Percentiles rank a stretch among this genome's conserved stretches.
Evolutionary conservation across 2,797 vertebrate species (phyloP).

Genomic region (Nannoperca obscura): DNA sequence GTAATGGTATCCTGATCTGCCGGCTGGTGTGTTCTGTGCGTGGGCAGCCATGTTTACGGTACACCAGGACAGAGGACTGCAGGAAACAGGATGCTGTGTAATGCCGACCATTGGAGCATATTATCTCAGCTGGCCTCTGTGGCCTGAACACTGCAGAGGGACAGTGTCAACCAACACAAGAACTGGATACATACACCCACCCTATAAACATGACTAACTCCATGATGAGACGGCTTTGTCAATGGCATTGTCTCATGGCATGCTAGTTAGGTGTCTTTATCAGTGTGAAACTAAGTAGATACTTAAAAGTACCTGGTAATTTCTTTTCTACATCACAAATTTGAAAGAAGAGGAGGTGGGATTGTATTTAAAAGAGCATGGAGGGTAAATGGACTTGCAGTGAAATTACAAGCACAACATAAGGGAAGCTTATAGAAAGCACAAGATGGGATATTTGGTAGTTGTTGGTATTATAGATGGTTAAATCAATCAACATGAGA

Average conservation of each 20-base stretch:
- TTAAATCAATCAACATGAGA: constrained; percentile 27
- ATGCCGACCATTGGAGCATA: constrained; percentile 53
- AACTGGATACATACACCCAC: constrained; percentile 47
- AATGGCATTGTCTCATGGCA: constrained; percentile 54
- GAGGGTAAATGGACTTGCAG: constrained; percentile 36
- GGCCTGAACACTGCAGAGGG: constrained; percentile 61
- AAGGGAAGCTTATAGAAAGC: constrained; percentile 45
- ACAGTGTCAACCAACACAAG: constrained; percentile 54
- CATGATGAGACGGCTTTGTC: constrained; percentile 45
- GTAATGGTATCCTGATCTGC: constrained; percentile 86
- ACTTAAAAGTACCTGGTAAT: constrained; percentile 33
- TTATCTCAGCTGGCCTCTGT: constrained; percentile 76
- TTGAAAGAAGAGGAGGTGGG: constrained; percentile 22
- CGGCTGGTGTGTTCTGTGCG: constrained; percentile 75
- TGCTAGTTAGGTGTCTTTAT: constrained; percentile 61
- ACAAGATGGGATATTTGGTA: constrained; percentile 38
- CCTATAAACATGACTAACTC: constrained; percentile 48
- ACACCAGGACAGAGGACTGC: constrained; percentile 66
- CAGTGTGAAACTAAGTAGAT: constrained; percentile 54
- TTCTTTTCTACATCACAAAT: constrained; percentile 40
- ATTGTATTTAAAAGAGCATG: constrained; percentile 26
- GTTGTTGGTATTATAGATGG: constrained; percentile 29
- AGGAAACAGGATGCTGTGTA: constrained; percentile 68
- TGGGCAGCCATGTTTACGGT: constrained; percentile 92
- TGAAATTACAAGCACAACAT: constrained; percentile 58